A percentile compares a stretch with the other conserved stretches of the same genome.
These are phyloP conservation scores for Vannuccia rotundouncinata DNA, from an alignment of 2,888 invertebrate species.

Conservation along the genomic window DNA sequence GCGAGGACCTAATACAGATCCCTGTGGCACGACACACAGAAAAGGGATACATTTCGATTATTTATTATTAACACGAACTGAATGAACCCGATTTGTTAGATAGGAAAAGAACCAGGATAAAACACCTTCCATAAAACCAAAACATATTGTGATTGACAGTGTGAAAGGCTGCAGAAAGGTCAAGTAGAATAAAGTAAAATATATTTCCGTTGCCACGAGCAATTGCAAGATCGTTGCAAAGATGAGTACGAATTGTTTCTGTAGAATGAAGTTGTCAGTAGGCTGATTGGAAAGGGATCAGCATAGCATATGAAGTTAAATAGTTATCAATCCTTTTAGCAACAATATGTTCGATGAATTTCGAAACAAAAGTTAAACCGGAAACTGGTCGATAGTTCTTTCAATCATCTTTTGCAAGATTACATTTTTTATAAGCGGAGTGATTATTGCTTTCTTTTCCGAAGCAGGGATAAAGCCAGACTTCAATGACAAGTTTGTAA, in stretches of 20 bases:
- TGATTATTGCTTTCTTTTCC: background rate
- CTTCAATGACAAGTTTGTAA: background rate
- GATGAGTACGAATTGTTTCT: background rate
- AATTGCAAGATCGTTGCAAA: background rate
- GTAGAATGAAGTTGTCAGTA: background rate
- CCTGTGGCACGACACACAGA: background rate
- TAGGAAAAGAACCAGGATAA: background rate
- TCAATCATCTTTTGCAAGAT: background rate
- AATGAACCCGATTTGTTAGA: background rate
- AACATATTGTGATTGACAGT: background rate
- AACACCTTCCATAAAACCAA: background rate
- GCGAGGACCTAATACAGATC: background rate
- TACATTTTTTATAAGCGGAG: background rate
- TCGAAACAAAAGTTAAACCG: background rate
- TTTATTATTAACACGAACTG: background rate
- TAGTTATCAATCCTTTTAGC: background rate
- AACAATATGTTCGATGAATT: background rate
- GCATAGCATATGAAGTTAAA: background rate
- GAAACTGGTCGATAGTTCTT: background rate
- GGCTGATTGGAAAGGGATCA: background rate
- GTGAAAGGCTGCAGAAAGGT: background rate
- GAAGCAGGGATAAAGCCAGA: background rate
- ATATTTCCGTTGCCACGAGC: background rate
- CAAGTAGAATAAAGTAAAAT: background rate
- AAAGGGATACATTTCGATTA: background rate